These are phyloP conservation scores for Megaleporinus macrocephalus DNA, from an alignment of 2,113 vertebrate species.

Conservation along the genomic window DNA sequence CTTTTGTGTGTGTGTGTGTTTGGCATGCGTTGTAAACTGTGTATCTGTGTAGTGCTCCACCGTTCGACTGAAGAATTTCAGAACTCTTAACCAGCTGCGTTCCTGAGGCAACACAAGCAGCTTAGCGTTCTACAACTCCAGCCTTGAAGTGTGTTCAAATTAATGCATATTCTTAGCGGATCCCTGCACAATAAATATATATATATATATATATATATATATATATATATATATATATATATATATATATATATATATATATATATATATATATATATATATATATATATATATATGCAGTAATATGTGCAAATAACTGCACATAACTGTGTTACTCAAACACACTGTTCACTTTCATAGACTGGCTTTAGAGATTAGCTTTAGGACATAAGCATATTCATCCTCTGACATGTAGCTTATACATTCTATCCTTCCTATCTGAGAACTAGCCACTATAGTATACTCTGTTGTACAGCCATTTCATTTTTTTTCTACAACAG, in stretches of 20 bases:
- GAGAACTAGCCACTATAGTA: slow-evolving; percentile 16
- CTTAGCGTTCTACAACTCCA: slow-evolving; percentile 28
- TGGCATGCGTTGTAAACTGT: slow-evolving; percentile 31
- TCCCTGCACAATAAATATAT: background rate
- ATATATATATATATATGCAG: background rate
- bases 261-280: background rate
- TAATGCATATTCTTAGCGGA: slow-evolving; percentile 3
- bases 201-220: background rate
- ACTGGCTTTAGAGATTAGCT: slow-evolving; percentile 12
- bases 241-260: background rate
- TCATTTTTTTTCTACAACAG: slow-evolving; percentile 1
- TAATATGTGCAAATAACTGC: slow-evolving; percentile 4
- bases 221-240: background rate
- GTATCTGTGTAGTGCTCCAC: slow-evolving; percentile 32
- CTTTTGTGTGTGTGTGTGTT: slow-evolving; percentile 27
- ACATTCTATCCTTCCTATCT: background rate
- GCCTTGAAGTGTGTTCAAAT: background rate
- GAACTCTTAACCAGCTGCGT: slow-evolving; percentile 7
- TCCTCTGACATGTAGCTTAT: slow-evolving; percentile 9
- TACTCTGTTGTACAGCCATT: slow-evolving; percentile 9
- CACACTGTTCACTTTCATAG: slow-evolving; percentile 1
- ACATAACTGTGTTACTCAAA: slow-evolving; percentile 4
- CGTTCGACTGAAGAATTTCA: slow-evolving; percentile 7
- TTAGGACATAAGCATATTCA: background rate
- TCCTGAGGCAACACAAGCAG: slow-evolving; percentile 10